phyloP scores from a whole-genome alignment of 2,113 vertebrate species.

The Taurulus bubalis region DNA sequence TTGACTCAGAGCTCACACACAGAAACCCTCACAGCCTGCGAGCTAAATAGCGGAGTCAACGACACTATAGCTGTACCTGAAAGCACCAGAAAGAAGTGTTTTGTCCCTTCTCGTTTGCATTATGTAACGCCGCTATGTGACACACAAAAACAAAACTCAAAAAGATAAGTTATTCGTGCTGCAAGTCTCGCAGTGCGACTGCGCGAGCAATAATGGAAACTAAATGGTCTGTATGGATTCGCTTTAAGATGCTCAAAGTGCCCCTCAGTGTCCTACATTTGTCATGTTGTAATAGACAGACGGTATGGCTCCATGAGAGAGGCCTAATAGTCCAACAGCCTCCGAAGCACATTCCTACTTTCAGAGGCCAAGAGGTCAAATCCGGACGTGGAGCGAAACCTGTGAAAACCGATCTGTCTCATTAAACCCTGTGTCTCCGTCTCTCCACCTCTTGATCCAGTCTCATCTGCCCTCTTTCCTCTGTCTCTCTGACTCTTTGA shows the following conservation, averaged over 20 bases:
- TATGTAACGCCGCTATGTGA: background rate
- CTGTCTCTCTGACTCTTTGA: background rate
- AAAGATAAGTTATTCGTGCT: background rate
- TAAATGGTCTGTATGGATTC: too few relatives aligned
- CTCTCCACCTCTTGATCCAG: constrained; percentile 7
- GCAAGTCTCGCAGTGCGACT: background rate
- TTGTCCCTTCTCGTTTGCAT: background rate
- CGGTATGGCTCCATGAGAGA: background rate
- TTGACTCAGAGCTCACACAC: constrained; percentile 58
- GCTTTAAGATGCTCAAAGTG: too few relatives aligned
- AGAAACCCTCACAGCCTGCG: background rate
- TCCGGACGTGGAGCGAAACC: background rate
- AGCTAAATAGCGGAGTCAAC: constrained; percentile 13
- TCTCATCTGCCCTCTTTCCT: background rate
- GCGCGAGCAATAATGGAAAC: constrained; percentile 25
- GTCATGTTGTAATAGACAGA: background rate
- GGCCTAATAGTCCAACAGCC: background rate
- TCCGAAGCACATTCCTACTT: background rate
- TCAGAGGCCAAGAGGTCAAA: constrained; percentile 11
- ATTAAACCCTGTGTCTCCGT: background rate
- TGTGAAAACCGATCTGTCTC: background rate
- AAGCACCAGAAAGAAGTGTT: background rate
- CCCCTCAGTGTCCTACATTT: too few relatives aligned
- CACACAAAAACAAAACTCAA: background rate
- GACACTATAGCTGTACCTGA: background rate